Evolutionary conservation across 2,797 vertebrate species (phyloP).

Genomic region (Bothrops alternatus): DNA sequence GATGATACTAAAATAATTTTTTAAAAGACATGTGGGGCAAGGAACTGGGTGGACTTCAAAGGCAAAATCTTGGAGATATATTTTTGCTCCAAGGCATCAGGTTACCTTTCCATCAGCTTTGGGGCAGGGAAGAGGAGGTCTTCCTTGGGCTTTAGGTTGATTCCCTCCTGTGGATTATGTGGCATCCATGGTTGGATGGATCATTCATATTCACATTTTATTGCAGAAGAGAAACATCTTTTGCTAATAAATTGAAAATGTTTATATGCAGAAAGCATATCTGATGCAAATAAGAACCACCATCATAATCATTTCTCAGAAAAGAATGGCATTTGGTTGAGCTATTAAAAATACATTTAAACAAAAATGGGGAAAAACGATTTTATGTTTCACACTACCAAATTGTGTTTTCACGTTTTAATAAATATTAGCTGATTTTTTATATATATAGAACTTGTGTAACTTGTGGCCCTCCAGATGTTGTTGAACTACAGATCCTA

Average conservation of each 20-base stretch:
- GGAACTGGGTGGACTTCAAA: neutral
- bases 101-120: neutral
- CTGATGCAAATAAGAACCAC: constrained; percentile 22
- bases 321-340: constrained; percentile 10
- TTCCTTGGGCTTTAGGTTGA: neutral
- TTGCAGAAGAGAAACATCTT: constrained; percentile 12
- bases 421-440: neutral
- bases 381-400: constrained; percentile 15
- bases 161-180: neutral
- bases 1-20: neutral
- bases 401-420: neutral
- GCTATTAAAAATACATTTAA: constrained; percentile 23
- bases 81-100: neutral
- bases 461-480: neutral
- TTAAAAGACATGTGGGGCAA: neutral
- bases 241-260: constrained; percentile 16
- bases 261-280: neutral
- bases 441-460: neutral
- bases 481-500: neutral
- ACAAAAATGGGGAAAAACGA: neutral
- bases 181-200: neutral
- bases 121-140: neutral
- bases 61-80: neutral
- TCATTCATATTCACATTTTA: neutral
- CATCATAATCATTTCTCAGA: constrained; percentile 20